A percentile compares a stretch with the other conserved stretches of the same genome.
Evolutionary conservation across 2,113 vertebrate species (phyloP).

Genomic region (Cyrtonyx montezumae): DNA sequence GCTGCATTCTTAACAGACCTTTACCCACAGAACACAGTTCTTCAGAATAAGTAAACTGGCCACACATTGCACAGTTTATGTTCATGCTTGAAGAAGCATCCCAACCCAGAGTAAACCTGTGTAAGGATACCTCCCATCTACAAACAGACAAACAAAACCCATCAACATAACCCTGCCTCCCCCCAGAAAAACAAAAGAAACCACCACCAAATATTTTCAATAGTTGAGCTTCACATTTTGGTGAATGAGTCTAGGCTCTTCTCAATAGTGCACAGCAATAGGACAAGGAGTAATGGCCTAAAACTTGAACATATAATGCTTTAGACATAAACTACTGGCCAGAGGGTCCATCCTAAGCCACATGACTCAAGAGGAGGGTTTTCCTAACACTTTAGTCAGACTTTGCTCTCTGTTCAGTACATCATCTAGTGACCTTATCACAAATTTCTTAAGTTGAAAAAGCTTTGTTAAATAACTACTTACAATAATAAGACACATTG

Average conservation of each 20-base stretch:
- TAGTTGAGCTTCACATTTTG: neutral
- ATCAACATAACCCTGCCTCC: too few relatives aligned
- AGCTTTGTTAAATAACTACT: neutral
- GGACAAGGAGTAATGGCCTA: too few relatives aligned
- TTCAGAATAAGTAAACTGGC: neutral
- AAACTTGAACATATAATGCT: too few relatives aligned
- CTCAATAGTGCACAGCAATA: too few relatives aligned
- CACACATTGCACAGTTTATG: neutral
- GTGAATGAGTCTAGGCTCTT: neutral
- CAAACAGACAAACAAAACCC: neutral
- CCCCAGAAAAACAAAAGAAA: too few relatives aligned
- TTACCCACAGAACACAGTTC: neutral
- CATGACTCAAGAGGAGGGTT: too few relatives aligned
- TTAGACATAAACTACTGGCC: too few relatives aligned
- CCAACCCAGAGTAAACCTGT: neutral
- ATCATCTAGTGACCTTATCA: too few relatives aligned
- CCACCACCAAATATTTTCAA: neutral
- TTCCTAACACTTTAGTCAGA: too few relatives aligned
- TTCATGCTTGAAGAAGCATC: neutral
- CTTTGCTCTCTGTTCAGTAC: too few relatives aligned
- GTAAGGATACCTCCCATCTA: neutral
- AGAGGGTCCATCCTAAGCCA: too few relatives aligned
- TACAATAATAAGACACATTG: neutral
- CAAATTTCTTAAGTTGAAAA: too few relatives aligned
- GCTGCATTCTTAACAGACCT: neutral